Evolutionary conservation across 2,888 invertebrate genomes (phyloP).

Genomic region (Tribolium freemani): DNA sequence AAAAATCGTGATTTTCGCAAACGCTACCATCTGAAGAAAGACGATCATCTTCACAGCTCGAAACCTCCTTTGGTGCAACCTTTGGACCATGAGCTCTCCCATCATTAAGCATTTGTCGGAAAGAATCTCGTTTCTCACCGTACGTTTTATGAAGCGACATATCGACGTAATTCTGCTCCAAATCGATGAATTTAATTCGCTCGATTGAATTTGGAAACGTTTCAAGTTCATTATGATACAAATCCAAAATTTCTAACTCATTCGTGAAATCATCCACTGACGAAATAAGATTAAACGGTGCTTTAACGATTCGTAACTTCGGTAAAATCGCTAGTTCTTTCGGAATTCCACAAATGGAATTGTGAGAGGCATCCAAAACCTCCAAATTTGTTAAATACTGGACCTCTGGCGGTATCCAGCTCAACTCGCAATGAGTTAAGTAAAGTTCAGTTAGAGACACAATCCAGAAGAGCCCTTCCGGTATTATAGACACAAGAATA

Average conservation of each 20-base stretch:
- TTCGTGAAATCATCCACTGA: background rate
- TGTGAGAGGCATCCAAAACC: slow-evolving; percentile 25
- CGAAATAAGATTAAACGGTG: slow-evolving; percentile 9
- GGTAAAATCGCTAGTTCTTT: slow-evolving; percentile 9
- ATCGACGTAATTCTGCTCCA: slow-evolving; percentile 36
- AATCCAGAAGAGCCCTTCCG: slow-evolving; percentile 17
- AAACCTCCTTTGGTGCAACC: background rate
- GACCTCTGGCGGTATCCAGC: slow-evolving; percentile 24
- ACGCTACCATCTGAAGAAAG: background rate
- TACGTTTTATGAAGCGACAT: background rate
- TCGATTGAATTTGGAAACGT: slow-evolving; percentile 6
- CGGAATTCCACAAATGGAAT: slow-evolving; percentile 22
- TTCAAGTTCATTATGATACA: slow-evolving; percentile 38
- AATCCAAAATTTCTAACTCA: slow-evolving; percentile 34
- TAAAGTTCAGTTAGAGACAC: slow-evolving; percentile 21
- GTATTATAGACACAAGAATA: slow-evolving; percentile 21
- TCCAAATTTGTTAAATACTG: slow-evolving; percentile 26
- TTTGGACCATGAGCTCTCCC: background rate
- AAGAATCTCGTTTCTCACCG: background rate
- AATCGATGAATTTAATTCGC: slow-evolving; percentile 15
- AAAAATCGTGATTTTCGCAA: background rate
- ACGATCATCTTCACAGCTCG: background rate
- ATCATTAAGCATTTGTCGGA: background rate
- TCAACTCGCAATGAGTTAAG: slow-evolving; percentile 23
- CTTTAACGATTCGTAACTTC: slow-evolving; percentile 20